phyloP scores from a whole-genome alignment of 2,888 invertebrate species.

The Andrena haemorrhoa region DNA sequence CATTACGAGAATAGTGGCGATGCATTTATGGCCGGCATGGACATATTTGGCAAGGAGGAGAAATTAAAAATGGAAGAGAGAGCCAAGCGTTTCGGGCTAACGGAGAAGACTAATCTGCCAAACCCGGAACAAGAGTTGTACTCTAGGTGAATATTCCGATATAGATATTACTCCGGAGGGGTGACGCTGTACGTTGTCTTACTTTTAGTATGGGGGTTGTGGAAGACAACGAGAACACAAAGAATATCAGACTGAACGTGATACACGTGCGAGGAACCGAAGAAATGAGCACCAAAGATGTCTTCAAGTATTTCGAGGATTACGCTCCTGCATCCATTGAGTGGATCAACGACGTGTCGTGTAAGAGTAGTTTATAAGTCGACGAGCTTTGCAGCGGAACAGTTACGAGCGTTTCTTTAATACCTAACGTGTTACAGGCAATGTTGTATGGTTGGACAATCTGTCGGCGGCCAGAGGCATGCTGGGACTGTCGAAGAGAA shows the following conservation, averaged over 20 bases:
- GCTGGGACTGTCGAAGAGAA: constrained; percentile 86
- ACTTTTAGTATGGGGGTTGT: constrained; percentile 86
- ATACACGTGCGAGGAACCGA: constrained; percentile 91
- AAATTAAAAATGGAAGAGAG: constrained; percentile 86
- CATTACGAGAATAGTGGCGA: constrained; percentile 81
- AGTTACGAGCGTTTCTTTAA: not conserved
- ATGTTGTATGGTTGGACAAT: constrained; percentile 88
- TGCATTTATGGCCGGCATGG: constrained; percentile 85
- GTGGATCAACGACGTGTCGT: constrained; percentile 92
- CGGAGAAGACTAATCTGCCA: constrained; percentile 82
- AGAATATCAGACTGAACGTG: constrained; percentile 90
- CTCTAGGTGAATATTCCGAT: constrained; percentile 80
- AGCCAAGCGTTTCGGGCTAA: constrained; percentile 87
- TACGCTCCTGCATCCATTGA: constrained; percentile 92
- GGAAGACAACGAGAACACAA: constrained; percentile 86
- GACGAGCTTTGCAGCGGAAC: not conserved
- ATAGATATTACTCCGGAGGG: not conserved
- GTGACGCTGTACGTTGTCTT: constrained; percentile 17
- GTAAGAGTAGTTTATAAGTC: constrained; percentile 85
- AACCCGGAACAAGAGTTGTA: constrained; percentile 85
- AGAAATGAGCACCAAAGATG: constrained; percentile 91
- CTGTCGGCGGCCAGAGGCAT: constrained; percentile 87
- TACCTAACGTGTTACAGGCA: constrained; percentile 83
- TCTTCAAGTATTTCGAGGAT: constrained; percentile 92
- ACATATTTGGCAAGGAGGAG: constrained; percentile 86